These are phyloP conservation scores for Chloroceryle inda DNA, from an alignment of 2,797 vertebrate genomes.

Conservation along the genomic window DNA sequence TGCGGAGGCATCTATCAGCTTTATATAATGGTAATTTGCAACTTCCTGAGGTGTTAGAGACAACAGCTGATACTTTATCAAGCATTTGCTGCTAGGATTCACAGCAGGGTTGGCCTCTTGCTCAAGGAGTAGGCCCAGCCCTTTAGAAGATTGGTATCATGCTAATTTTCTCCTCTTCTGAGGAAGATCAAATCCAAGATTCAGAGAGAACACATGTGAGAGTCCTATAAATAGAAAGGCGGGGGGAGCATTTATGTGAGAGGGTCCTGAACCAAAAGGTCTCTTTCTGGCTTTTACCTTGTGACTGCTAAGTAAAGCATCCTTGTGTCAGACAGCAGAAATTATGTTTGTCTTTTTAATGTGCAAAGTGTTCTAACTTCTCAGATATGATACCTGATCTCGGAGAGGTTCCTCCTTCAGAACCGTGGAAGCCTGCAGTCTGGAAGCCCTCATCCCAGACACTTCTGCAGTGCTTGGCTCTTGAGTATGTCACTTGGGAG, in stretches of 20 bases:
- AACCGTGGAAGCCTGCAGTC: neutral
- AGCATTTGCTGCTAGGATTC: neutral
- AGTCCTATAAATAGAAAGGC: neutral
- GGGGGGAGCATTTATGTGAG: neutral
- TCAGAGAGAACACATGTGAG: neutral
- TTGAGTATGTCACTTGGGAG: accelerated
- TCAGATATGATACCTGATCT: neutral
- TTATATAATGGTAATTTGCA: conserved; percentile 24
- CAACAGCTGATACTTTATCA: conserved; percentile 19
- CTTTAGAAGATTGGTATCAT: neutral
- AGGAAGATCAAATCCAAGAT: neutral
- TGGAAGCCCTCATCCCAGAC: neutral
- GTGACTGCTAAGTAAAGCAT: neutral
- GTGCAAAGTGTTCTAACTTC: neutral
- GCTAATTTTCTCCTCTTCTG: neutral
- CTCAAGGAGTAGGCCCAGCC: neutral
- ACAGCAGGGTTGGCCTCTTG: neutral
- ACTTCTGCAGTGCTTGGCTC: neutral
- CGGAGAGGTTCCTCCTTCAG: neutral
- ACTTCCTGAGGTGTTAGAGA: neutral
- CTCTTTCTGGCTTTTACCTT: neutral
- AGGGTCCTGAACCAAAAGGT: neutral
- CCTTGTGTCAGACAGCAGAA: neutral
- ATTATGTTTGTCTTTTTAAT: neutral
- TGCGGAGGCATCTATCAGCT: conserved; percentile 37